Evolutionary conservation across 1,140 invertebrate species (phyloP).

Genomic region (Chrysopa pallens): DNA sequence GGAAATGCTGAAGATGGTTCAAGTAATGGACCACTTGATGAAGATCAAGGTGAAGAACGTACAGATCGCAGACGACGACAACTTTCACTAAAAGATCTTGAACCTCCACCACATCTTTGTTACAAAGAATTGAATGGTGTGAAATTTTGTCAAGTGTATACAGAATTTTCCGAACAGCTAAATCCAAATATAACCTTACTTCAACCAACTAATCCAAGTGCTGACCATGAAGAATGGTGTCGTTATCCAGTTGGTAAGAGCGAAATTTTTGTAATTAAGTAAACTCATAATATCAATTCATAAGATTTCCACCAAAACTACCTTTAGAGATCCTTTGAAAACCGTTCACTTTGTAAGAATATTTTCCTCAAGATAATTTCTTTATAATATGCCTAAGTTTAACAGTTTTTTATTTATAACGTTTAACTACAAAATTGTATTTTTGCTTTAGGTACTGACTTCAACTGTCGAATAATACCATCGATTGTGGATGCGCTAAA

Average conservation of each 20-base stretch:
- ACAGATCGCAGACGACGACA: conserved; percentile 1
- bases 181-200: conserved; percentile 30
- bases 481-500: conserved; percentile 19
- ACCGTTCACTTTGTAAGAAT: too few species aligned
- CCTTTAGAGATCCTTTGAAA: too few species aligned
- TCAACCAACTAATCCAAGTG: conserved; percentile 24
- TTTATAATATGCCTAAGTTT: too few species aligned
- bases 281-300: too few species aligned
- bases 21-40: too few species aligned
- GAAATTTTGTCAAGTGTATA: conserved; percentile 39
- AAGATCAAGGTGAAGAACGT: not conserved
- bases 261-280: too few species aligned
- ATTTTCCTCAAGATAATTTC: too few species aligned
- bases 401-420: too few species aligned
- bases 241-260: conserved; percentile 16
- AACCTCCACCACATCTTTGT: conserved; percentile 37
- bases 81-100: not conserved
- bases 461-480: conserved; percentile 33
- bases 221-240: conserved; percentile 19
- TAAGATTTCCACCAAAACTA: too few species aligned
- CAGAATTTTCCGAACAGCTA: conserved; percentile 30
- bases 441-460: conserved; percentile 24
- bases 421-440: not conserved
- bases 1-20: too few species aligned
- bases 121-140: conserved; percentile 27